A percentile compares a stretch with the other conserved stretches of the same genome.
Evolutionary conservation across 2,888 invertebrate species (phyloP).

Genomic region (Melangyna quadrimaculata): DNA sequence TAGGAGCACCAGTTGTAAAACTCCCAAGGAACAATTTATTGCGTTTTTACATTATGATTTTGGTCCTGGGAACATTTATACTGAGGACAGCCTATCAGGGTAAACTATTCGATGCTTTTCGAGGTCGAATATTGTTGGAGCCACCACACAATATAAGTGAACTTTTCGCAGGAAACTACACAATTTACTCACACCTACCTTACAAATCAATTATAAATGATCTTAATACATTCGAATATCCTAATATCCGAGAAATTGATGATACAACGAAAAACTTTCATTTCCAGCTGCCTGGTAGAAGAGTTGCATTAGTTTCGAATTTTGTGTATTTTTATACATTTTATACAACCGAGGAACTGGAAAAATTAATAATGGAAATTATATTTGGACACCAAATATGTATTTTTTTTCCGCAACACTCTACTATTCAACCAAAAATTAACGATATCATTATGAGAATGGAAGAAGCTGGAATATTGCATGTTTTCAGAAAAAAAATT

Average conservation of each 20-base stretch:
- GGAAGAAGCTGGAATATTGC: neutral
- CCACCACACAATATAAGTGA: neutral
- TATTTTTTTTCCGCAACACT: neutral
- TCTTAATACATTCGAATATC: neutral
- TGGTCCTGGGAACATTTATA: neutral
- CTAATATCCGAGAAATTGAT: neutral
- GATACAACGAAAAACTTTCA: neutral
- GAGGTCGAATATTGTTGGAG: neutral
- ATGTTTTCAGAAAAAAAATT: neutral
- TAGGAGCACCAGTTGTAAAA: neutral
- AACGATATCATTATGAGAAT: neutral
- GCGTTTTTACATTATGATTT: neutral
- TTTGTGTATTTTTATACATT: neutral
- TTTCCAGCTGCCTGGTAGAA: neutral
- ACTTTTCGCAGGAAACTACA: neutral
- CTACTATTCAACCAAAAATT: neutral
- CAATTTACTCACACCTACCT: neutral
- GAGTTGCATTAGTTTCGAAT: neutral
- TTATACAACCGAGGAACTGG: neutral
- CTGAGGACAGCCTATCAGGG: slow-evolving; percentile 18
- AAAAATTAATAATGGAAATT: neutral
- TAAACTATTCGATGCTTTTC: slow-evolving; percentile 15
- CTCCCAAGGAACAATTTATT: neutral
- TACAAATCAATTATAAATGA: neutral
- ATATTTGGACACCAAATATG: neutral